Evolutionary conservation across 1,140 invertebrate genomes (phyloP).

Genomic region (Euura lappo): DNA sequence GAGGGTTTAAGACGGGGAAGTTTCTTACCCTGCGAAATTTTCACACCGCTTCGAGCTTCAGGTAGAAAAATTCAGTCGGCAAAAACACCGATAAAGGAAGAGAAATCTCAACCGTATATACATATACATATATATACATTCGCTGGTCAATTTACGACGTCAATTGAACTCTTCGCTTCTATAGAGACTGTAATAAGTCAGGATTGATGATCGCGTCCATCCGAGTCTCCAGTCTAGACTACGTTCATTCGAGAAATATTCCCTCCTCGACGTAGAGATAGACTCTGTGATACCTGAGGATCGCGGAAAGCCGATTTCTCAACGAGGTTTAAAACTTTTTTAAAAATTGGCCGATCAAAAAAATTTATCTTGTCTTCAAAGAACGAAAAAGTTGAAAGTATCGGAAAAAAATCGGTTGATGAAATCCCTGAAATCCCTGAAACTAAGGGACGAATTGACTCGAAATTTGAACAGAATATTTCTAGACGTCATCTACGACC

Average conservation of each 20-base stretch:
- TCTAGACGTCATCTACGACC: too few species aligned
- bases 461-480: too few species aligned
- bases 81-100: neutral
- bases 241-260: neutral
- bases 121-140: neutral
- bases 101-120: neutral
- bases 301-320: neutral
- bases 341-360: too few species aligned
- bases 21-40: neutral
- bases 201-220: neutral
- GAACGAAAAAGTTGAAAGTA: too few species aligned
- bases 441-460: too few species aligned
- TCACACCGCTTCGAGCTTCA: too few species aligned
- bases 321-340: too few species aligned
- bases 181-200: neutral
- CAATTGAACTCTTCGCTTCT: constrained; percentile 2
- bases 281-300: neutral
- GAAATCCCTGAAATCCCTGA: too few species aligned
- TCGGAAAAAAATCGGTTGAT: too few species aligned
- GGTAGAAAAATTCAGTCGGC: too few species aligned
- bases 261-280: neutral
- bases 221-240: neutral
- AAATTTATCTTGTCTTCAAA: too few species aligned
- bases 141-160: neutral
- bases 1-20: neutral